Conservation (phyloP, 2,113 vertebrate genomes). For the Gracilinanus agilis region DNA sequence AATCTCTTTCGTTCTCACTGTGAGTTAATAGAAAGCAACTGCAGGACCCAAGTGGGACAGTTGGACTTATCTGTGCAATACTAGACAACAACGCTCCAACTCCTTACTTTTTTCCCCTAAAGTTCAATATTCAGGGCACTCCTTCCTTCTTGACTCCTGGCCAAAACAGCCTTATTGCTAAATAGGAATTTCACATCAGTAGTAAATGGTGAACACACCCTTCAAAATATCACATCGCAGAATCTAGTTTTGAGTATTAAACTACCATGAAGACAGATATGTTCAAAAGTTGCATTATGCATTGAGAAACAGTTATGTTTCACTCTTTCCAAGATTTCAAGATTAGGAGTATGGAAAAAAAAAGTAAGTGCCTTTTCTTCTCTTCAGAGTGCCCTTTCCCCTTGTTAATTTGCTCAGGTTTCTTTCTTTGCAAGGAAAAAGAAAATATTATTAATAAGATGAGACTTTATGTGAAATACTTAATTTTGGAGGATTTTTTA, state of each 20-base stretch:
- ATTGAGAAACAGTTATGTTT: conserved; percentile 63
- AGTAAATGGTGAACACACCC: neutral
- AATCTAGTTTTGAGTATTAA: conserved; percentile 28
- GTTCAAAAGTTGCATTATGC: conserved; percentile 69
- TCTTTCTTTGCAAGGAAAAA: conserved; percentile 56
- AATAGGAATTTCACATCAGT: neutral
- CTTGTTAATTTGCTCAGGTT: conserved; percentile 41
- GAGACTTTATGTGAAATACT: conserved; percentile 66
- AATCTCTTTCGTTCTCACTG: neutral
- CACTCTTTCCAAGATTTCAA: conserved; percentile 60
- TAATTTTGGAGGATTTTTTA: conserved; percentile 50
- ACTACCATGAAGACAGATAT: conserved; percentile 43
- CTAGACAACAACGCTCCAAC: neutral
- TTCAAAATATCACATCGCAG: neutral
- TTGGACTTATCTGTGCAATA: neutral
- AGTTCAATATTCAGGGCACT: neutral
- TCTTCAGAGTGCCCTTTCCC: conserved; percentile 32
- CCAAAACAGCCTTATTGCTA: conserved; percentile 13
- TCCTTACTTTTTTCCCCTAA: neutral
- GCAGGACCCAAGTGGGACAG: neutral
- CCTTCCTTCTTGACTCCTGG: conserved; percentile 10
- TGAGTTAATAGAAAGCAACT: neutral
- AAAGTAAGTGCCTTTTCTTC: conserved; percentile 50
- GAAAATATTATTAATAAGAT: conserved; percentile 59
- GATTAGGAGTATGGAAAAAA: conserved; percentile 46